Evolutionary conservation across 1,140 invertebrate species (phyloP).

Genomic region (Eriosoma lanigerum): DNA sequence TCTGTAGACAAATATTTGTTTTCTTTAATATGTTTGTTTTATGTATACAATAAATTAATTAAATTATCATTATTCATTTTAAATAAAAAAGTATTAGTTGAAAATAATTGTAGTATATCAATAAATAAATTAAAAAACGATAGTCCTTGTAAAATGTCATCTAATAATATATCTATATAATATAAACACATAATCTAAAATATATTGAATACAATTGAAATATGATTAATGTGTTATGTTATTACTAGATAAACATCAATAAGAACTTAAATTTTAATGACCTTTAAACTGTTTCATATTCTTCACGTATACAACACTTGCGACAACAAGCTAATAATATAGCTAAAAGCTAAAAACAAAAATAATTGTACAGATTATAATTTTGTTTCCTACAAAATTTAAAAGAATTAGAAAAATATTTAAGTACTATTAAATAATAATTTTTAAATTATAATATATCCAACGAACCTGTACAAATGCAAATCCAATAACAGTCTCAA

Average conservation of each 20-base stretch:
- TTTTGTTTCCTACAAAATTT: background rate
- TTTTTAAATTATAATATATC: background rate
- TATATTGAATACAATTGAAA: background rate
- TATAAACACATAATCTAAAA: background rate
- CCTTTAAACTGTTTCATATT: conserved; percentile 45
- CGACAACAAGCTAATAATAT: conserved; percentile 37
- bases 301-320: conserved; percentile 13
- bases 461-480: conserved; percentile 30
- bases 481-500: conserved; percentile 33
- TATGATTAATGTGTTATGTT: background rate
- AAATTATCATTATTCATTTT: too few species aligned
- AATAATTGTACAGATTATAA: background rate
- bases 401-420: background rate
- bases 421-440: background rate
- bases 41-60: background rate
- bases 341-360: conserved; percentile 36
- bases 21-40: background rate
- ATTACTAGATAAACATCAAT: background rate
- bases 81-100: too few species aligned
- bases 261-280: too few species aligned
- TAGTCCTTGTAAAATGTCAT: too few species aligned
- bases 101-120: too few species aligned
- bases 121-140: too few species aligned
- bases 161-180: background rate
- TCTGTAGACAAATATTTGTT: too few species aligned